These are phyloP conservation scores for Montifringilla adamsi DNA, from an alignment of 2,113 vertebrate genomes.

Conservation along the genomic window DNA sequence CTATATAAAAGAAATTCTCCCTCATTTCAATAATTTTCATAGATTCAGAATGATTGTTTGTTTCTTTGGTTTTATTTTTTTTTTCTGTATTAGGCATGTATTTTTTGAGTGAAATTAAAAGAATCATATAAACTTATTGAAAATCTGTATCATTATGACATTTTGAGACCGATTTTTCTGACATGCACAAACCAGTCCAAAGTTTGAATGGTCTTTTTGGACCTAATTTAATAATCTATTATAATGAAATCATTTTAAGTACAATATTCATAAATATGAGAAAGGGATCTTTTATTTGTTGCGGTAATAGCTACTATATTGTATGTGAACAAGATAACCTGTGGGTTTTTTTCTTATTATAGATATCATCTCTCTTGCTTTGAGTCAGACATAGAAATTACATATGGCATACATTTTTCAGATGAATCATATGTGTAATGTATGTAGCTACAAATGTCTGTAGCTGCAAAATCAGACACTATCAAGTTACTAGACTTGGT, in stretches of 20 bases:
- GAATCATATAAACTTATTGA: not conserved
- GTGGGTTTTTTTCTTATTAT: rapidly evolving
- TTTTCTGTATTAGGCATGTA: not conserved
- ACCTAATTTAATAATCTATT: not conserved
- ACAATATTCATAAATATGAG: not conserved
- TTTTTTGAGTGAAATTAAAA: not conserved
- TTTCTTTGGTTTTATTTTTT: not conserved
- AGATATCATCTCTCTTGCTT: not conserved
- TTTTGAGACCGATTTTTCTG: not conserved
- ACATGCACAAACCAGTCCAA: not conserved
- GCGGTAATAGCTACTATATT: not conserved
- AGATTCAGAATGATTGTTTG: not conserved
- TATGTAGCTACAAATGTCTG: not conserved
- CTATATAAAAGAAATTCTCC: not conserved
- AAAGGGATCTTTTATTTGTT: not conserved
- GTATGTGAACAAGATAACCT: not conserved
- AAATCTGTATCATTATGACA: not conserved
- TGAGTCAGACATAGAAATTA: not conserved
- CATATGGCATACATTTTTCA: not conserved
- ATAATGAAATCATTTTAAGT: not conserved
- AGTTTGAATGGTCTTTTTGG: not conserved
- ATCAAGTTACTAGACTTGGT: not conserved
- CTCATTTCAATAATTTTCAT: not conserved
- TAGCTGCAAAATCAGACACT: not conserved
- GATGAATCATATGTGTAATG: not conserved